Evolutionary conservation across 2,797 vertebrate species (phyloP).

Genomic region (Eupleurogrammus muticus): DNA sequence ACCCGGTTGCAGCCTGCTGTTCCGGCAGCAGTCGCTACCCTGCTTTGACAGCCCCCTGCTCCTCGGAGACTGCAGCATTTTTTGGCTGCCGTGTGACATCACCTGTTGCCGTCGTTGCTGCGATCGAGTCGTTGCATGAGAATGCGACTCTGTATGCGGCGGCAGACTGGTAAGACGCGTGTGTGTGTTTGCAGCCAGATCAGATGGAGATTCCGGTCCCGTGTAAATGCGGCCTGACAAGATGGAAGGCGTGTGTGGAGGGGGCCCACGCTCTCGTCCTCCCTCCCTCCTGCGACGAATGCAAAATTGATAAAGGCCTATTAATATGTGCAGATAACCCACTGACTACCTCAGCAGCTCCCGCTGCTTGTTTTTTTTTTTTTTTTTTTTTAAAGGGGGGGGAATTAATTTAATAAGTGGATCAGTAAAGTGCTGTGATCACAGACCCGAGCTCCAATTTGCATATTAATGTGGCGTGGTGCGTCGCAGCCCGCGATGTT

Average conservation of each 20-base stretch:
- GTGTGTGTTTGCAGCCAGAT: slow-evolving; percentile 16
- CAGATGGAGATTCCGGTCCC: slow-evolving; percentile 49
- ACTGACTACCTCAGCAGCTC: slow-evolving; percentile 80
- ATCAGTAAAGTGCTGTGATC: slow-evolving; percentile 77
- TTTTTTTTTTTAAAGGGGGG: too few species aligned
- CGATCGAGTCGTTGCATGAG: slow-evolving; percentile 47
- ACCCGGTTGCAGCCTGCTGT: slow-evolving; percentile 36
- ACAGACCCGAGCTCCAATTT: slow-evolving; percentile 76
- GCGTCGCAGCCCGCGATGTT: slow-evolving; percentile 65
- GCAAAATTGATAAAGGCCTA: slow-evolving; percentile 82
- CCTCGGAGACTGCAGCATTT: slow-evolving; percentile 73
- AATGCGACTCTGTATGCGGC: slow-evolving; percentile 6
- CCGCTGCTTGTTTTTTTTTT: slow-evolving; percentile 75
- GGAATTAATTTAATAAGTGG: slow-evolving; percentile 85
- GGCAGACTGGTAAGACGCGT: slow-evolving; percentile 29
- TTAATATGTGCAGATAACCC: slow-evolving; percentile 78
- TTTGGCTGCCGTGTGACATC: slow-evolving; percentile 61
- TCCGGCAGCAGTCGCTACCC: slow-evolving; percentile 34
- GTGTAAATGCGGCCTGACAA: slow-evolving; percentile 54
- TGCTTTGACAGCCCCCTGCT: slow-evolving; percentile 46
- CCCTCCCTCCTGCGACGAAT: slow-evolving; percentile 74
- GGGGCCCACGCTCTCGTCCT: too few species aligned
- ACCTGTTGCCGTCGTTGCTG: slow-evolving; percentile 74
- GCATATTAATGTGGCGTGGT: slow-evolving; percentile 81
- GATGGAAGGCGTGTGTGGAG: slow-evolving; percentile 15